These are phyloP conservation scores for Harpalus rufipes DNA, from an alignment of 2,888 invertebrate species.

Conservation along the genomic window DNA sequence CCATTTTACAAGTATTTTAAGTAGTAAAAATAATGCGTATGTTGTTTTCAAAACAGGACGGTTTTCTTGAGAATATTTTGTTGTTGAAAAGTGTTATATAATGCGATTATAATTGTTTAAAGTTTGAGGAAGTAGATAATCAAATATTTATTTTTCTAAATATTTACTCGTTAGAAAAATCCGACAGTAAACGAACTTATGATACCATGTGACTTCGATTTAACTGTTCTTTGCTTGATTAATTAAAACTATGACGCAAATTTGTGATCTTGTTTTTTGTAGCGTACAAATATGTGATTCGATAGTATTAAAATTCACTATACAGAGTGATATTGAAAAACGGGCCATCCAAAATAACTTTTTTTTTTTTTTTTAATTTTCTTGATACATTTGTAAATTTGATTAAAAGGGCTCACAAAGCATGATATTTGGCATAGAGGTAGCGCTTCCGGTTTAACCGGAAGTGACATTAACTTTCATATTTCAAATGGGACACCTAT, in stretches of 20 bases:
- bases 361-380: too few relatives aligned
- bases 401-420: too few relatives aligned
- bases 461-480: too few relatives aligned
- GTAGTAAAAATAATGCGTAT: neutral
- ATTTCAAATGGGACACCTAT: too few relatives aligned
- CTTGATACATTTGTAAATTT: too few relatives aligned
- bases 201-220: slow-evolving; percentile 14
- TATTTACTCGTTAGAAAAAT: slow-evolving; percentile 3
- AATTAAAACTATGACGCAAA: slow-evolving; percentile 41
- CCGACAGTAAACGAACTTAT: neutral
- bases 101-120: slow-evolving; percentile 40
- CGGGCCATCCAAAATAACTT: too few relatives aligned
- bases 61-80: neutral
- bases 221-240: slow-evolving; percentile 22
- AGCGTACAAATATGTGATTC: slow-evolving; percentile 32
- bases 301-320: slow-evolving; percentile 42
- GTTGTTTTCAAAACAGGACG: neutral
- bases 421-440: too few relatives aligned
- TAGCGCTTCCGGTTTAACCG: too few relatives aligned
- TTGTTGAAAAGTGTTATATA: slow-evolving; percentile 6
- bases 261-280: slow-evolving; percentile 32
- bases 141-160: slow-evolving; percentile 24
- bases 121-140: slow-evolving; percentile 2
- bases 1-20: neutral
- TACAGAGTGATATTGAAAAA: too few relatives aligned